Base-by-base conservation (phyloP, 2,113 vertebrate species). In the Phaethornis superciliosus region DNA sequence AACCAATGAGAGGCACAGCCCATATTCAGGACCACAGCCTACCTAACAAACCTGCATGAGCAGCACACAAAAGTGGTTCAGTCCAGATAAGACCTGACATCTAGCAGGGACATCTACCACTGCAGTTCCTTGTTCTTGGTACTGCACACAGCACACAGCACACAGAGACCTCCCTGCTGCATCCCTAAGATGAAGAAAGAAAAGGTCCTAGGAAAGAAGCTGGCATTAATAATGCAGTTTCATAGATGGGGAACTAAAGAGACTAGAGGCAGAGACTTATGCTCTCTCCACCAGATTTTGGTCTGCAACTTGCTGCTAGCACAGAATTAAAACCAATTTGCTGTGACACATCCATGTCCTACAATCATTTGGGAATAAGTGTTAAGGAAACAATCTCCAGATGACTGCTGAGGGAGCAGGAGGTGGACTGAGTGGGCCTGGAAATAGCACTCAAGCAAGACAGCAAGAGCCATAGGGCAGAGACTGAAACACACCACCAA, bases 271-370 rank as follows among this genome's bases (percentile, higher is more conserved):
- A 77, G 55, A 85, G 89, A 87, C 75, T 90, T 71, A 87, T 10
- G 28, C 63, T 88, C 42, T 58, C 55, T 92, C 37, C 89, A 88
- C 51, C 76, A 85, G 42, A 76, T 60, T 51, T 74, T 37, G 51
- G 86, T 87, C 86, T 92, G 77, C 77, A 90, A 69, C 28, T 81
- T 94, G 81, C 81, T 94, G 76, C 87, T 81, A 80, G 59, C 46
- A 89, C 59, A 74, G 84, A 87, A 94, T 89, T 83, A 92, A 89
- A 94, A 87, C 56, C 69, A 58, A 94, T 88, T 84, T 90, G 91
- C 78, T 91, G 58, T 81, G 90, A 89, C 91, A 89, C 56, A 80
- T 90, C 54, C 58, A 89, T 95, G 81, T 70, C 74, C 89, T 84
- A 85, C 67, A 89, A 62, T 84, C 78, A 71, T 81, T 87, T 6